phyloP scores from a whole-genome alignment of 2,113 vertebrate species.

The Aptenodytes forsteri region DNA sequence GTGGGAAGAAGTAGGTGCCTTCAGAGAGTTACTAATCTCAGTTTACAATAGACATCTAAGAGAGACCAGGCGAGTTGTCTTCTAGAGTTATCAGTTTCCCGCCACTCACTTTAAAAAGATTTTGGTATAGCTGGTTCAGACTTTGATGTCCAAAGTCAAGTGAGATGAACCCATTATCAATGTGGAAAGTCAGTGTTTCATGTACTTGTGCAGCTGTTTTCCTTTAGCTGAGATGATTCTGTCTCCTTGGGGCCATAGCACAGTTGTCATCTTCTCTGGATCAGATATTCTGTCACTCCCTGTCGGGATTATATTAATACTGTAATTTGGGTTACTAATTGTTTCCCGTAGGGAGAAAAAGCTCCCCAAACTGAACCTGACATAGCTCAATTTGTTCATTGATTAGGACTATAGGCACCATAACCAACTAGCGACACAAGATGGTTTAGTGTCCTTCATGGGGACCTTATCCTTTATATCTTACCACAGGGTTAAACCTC shows the following conservation, averaged over 20 bases:
- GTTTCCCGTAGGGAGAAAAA: not conserved
- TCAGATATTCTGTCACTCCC: not conserved
- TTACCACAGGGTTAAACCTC: not conserved
- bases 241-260: not conserved
- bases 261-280: not conserved
- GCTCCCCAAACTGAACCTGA: not conserved
- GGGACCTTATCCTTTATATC: not conserved
- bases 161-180: not conserved
- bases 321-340: not conserved
- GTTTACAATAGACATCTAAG: not conserved
- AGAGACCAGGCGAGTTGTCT: not conserved
- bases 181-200: not conserved
- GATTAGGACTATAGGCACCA: not conserved
- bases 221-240: not conserved
- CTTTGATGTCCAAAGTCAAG: not conserved
- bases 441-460: not conserved
- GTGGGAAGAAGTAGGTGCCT: not conserved
- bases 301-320: fast-evolving
- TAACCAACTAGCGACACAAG: fast-evolving
- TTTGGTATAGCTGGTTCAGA: not conserved
- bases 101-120: not conserved
- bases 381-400: not conserved
- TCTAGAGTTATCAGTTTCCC: not conserved
- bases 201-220: not conserved
- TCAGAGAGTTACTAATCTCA: not conserved